Percentiles rank a stretch among this genome's conserved stretches.
phyloP scores from a whole-genome alignment of 1,140 invertebrate genomes.

The Drosophila novamexicana region DNA sequence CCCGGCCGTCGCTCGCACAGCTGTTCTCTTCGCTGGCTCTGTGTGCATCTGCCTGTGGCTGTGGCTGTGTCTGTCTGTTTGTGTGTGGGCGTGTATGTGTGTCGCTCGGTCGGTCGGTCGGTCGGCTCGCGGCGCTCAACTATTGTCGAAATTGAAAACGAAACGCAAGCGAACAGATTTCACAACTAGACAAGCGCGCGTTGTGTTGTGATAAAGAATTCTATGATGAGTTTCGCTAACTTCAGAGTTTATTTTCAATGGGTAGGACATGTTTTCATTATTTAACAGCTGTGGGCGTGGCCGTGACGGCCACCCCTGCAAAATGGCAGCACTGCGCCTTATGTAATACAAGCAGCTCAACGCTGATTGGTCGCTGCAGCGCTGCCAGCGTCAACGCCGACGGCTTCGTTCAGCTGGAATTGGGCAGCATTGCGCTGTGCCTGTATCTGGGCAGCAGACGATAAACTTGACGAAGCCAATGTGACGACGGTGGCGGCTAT shows the following conservation, averaged over 20 bases:
- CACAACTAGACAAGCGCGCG: constrained; percentile 84
- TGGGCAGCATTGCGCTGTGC: constrained; percentile 49
- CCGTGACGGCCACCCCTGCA: constrained; percentile 45
- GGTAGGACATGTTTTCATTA: constrained; percentile 84
- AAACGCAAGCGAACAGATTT: constrained; percentile 83
- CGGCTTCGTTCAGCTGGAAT: constrained; percentile 79
- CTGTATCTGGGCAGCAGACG: constrained; percentile 47
- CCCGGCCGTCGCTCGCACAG: constrained; percentile 16
- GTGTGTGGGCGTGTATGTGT: constrained; percentile 9
- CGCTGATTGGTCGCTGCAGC: constrained; percentile 52
- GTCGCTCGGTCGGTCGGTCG: constrained; percentile 18
- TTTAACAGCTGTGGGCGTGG: constrained; percentile 78
- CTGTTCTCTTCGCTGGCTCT: constrained; percentile 12
- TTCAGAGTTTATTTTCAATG: constrained; percentile 84
- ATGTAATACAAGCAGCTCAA: constrained; percentile 38
- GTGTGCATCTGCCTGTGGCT: background rate
- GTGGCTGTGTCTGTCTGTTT: constrained; percentile 2
- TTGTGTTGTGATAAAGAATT: constrained; percentile 84
- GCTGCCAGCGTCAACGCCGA: constrained; percentile 43
- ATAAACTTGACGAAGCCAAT: constrained; percentile 79
- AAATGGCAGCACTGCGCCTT: constrained; percentile 70
- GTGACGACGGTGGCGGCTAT: constrained; percentile 48
- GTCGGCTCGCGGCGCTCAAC: constrained; percentile 53
- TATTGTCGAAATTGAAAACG: constrained; percentile 69
- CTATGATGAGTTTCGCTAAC: constrained; percentile 84